Percentiles rank a stretch among this genome's conserved stretches.
These are phyloP conservation scores for Euproctis similis DNA, from an alignment of 2,888 invertebrate species.

Conservation along the genomic window DNA sequence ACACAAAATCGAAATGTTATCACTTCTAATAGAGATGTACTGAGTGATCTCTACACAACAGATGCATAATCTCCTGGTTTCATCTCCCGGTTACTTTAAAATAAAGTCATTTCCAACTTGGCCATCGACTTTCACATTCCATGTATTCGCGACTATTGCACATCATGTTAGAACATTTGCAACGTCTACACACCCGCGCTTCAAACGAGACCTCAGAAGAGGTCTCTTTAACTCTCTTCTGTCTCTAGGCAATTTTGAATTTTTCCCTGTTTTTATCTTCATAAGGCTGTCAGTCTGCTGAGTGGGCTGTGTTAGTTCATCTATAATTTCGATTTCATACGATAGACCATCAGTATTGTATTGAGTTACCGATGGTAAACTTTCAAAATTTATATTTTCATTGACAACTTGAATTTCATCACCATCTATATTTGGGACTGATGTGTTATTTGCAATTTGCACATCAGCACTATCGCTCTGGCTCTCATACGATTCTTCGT, in stretches of 20 bases:
- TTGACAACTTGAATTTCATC: conserved; percentile 6
- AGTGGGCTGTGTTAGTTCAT: conserved; percentile 4
- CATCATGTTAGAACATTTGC: conserved; percentile 28
- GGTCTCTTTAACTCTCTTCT: conserved; percentile 30
- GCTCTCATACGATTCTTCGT: background rate
- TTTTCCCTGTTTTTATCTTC: background rate
- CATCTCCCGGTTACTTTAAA: too few species aligned
- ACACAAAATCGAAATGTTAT: too few species aligned
- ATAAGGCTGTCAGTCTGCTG: background rate
- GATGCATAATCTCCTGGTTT: too few species aligned
- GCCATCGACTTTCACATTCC: too few species aligned
- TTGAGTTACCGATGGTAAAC: conserved; percentile 5
- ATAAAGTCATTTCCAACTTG: too few species aligned
- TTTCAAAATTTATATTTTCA: conserved; percentile 4
- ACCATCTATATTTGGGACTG: too few species aligned
- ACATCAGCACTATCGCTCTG: too few species aligned
- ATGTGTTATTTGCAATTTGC: background rate
- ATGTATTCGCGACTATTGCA: too few species aligned
- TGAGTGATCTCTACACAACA: too few species aligned
- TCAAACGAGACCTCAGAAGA: conserved; percentile 35
- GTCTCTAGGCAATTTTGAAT: conserved; percentile 1
- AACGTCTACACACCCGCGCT: conserved; percentile 35
- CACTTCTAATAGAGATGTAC: too few species aligned
- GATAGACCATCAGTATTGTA: conserved; percentile 8
- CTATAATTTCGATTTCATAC: conserved; percentile 33